A percentile compares a stretch with the other conserved stretches of the same genome.
Evolutionary conservation across 2,797 vertebrate genomes (phyloP).

Genomic region (Podargus strigoides): DNA sequence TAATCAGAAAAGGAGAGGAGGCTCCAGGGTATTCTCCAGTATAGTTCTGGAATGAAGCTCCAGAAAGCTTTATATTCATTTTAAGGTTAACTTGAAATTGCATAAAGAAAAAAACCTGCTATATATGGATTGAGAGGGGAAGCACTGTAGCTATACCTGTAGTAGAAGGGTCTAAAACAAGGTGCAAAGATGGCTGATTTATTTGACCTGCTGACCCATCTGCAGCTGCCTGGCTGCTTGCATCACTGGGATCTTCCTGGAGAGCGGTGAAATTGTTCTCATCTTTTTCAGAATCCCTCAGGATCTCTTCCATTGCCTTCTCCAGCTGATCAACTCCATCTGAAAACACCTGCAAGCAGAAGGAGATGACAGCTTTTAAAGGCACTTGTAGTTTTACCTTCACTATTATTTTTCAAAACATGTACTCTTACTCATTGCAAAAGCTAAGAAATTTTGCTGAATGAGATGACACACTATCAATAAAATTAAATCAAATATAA

Average conservation of each 20-base stretch:
- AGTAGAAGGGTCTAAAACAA: constrained; percentile 69
- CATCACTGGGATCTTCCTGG: not conserved
- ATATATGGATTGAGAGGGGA: not conserved
- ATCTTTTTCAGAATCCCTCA: constrained; percentile 85
- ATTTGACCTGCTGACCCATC: constrained; percentile 32
- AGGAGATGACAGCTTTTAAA: not conserved
- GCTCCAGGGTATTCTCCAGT: not conserved
- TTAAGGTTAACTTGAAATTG: not conserved
- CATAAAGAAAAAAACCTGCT: not conserved
- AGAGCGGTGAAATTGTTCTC: constrained; percentile 67
- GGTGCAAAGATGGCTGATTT: constrained; percentile 64
- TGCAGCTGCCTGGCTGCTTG: constrained; percentile 10
- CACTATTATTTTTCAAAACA: not conserved
- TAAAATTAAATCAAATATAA: not conserved
- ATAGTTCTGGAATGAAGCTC: not conserved
- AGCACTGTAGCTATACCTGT: constrained; percentile 67
- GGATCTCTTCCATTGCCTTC: constrained; percentile 93
- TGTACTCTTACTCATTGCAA: not conserved
- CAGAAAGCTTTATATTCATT: not conserved
- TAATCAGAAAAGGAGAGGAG: not conserved
- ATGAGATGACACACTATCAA: not conserved
- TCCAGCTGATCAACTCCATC: constrained; percentile 90
- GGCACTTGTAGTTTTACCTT: not conserved
- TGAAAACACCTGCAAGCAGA: constrained; percentile 81
- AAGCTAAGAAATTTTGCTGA: not conserved